Conservation (phyloP, 2,888 invertebrate species). For the Drosophila melanocephala region DNA sequence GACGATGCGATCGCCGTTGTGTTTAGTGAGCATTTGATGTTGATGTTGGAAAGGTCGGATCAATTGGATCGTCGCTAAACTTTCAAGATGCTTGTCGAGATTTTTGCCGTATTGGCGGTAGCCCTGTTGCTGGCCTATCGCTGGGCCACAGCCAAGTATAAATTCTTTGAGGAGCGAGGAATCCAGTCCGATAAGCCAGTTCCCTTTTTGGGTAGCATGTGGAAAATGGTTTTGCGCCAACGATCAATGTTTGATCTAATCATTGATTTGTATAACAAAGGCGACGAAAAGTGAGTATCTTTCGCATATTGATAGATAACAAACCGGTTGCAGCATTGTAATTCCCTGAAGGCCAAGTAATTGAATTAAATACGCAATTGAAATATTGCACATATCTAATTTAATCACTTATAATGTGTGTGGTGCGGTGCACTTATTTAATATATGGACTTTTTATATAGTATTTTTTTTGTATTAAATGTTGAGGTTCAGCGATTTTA, state of each 20-base stretch:
- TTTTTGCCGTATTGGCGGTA: slow-evolving; percentile 30
- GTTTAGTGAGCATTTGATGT: slow-evolving; percentile 14
- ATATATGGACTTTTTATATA: not conserved
- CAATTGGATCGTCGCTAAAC: not conserved
- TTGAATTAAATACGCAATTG: not conserved
- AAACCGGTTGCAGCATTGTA: slow-evolving; percentile 12
- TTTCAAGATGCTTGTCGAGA: slow-evolving; percentile 35
- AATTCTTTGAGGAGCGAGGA: slow-evolving; percentile 70
- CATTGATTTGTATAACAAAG: slow-evolving; percentile 29
- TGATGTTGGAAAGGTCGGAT: not conserved
- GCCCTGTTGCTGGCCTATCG: slow-evolving; percentile 66
- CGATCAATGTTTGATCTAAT: slow-evolving; percentile 40
- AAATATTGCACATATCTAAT: not conserved
- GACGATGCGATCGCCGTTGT: not conserved
- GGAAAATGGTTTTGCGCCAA: slow-evolving; percentile 32
- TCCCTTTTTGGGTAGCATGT: slow-evolving; percentile 44
- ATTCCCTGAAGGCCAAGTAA: not conserved
- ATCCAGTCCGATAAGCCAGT: slow-evolving; percentile 51
- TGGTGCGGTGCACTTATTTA: not conserved
- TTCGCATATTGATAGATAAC: not conserved
- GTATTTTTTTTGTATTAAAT: not conserved
- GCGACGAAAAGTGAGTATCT: slow-evolving; percentile 39
- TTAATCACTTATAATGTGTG: not conserved
- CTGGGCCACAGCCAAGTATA: slow-evolving; percentile 66
- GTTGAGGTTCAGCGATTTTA: not conserved